Percentiles rank a stretch among this genome's conserved stretches.
Evolutionary conservation across 2,888 invertebrate species (phyloP).

Genomic region (Himalopsyche tibetana): DNA sequence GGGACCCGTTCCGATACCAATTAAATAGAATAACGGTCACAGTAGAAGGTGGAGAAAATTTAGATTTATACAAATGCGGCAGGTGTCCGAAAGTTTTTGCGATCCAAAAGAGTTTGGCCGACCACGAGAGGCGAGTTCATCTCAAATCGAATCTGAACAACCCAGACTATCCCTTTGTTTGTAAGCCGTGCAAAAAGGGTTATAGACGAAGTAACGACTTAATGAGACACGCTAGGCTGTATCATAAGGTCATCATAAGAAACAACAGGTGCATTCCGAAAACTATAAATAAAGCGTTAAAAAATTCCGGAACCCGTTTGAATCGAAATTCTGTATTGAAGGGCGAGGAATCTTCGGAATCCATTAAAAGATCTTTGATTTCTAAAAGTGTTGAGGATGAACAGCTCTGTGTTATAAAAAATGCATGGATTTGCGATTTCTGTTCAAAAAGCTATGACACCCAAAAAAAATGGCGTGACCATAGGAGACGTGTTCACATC

Average conservation of each 20-base stretch:
- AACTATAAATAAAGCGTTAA: not conserved
- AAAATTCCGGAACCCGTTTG: not conserved
- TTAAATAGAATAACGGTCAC: conserved; percentile 41
- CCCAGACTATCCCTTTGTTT: conserved; percentile 31
- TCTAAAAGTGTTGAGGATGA: not conserved
- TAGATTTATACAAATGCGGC: conserved; percentile 51
- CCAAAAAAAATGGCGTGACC: conserved; percentile 37
- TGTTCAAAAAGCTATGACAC: conserved; percentile 40
- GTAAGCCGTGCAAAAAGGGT: conserved; percentile 38
- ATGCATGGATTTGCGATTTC: conserved; percentile 24
- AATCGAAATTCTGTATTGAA: not conserved
- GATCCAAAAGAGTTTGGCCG: conserved; percentile 41
- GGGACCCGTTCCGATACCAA: conserved; percentile 8
- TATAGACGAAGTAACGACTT: conserved; percentile 48
- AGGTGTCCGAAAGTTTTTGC: conserved; percentile 51
- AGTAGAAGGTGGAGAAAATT: conserved; percentile 32
- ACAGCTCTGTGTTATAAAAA: conserved; percentile 28
- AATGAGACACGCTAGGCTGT: conserved; percentile 43
- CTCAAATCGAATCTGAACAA: conserved; percentile 32
- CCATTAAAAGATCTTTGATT: not conserved
- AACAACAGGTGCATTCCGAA: not conserved
- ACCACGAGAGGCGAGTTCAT: conserved; percentile 45
- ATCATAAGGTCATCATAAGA: conserved; percentile 49
- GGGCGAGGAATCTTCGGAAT: not conserved
- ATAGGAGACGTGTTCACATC: conserved; percentile 12